phyloP scores from a whole-genome alignment of 2,888 invertebrate species.

The Tipula vernalis region DNA sequence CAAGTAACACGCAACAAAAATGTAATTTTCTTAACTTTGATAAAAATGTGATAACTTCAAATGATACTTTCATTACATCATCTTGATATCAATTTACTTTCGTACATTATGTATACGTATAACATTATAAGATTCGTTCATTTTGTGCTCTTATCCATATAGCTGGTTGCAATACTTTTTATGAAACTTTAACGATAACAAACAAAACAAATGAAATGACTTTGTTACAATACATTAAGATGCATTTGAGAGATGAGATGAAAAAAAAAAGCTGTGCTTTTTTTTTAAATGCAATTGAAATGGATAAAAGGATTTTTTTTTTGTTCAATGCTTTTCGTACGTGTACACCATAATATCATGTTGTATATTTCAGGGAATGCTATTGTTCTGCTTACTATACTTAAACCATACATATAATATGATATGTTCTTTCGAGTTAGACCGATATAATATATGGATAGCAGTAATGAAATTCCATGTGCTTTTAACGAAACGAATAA shows the following conservation, averaged over 20 bases:
- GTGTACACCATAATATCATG: neutral
- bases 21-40: neutral
- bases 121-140: neutral
- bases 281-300: neutral
- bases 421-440: neutral
- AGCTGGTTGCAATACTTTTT: neutral
- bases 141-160: neutral
- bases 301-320: neutral
- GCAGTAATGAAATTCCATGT: neutral
- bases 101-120: neutral
- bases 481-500: neutral
- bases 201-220: neutral
- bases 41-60: neutral
- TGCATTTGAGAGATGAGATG: neutral
- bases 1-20: neutral
- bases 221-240: neutral
- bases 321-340: neutral
- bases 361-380: neutral
- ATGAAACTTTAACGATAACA: neutral
- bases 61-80: neutral
- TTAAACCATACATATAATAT: neutral
- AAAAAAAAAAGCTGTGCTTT: neutral
- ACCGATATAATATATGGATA: neutral
- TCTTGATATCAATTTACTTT: neutral
- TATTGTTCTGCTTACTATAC: neutral